phyloP scores from a whole-genome alignment of 53 echinoderm and acorn worm genomes.

The Astropecten irregularis region DNA sequence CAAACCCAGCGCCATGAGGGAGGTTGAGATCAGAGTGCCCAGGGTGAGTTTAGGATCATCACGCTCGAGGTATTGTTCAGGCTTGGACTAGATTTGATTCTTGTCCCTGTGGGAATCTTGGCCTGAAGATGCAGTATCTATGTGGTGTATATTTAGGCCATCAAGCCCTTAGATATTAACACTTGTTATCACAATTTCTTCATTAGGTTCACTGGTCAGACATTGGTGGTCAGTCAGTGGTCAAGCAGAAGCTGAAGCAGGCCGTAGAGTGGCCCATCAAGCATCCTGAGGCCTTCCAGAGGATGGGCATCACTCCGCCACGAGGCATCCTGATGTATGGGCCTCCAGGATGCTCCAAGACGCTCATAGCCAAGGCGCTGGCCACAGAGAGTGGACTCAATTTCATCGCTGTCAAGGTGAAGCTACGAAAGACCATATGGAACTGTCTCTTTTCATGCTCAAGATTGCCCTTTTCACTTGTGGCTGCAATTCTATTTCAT shows the following conservation, averaged over 20 bases:
- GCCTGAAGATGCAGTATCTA: too few relatives aligned
- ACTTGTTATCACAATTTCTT: too few relatives aligned
- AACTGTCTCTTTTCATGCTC: too few relatives aligned
- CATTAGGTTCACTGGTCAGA: constrained; percentile 93
- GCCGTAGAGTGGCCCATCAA: constrained; percentile 98
- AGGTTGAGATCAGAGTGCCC: constrained; percentile 93
- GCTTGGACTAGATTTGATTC: too few relatives aligned
- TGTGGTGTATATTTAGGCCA: too few relatives aligned
- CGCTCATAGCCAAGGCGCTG: constrained; percentile 93
- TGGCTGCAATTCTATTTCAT: too few relatives aligned
- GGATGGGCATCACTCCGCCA: constrained; percentile 92
- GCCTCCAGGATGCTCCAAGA: constrained; percentile 98
- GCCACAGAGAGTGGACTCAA: constrained; percentile 97
- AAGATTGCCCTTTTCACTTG: too few relatives aligned
- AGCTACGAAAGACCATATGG: neutral
- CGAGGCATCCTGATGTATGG: constrained; percentile 91
- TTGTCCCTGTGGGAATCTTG: too few relatives aligned
- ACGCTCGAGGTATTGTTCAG: neutral
- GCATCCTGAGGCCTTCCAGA: constrained; percentile 87
- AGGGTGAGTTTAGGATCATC: constrained; percentile 66
- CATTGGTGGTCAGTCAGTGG: constrained; percentile 80
- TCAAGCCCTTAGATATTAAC: too few relatives aligned
- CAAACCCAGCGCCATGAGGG: constrained; percentile 97
- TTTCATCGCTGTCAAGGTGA: constrained; percentile 95
- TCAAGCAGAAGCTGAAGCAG: constrained; percentile 91